phyloP scores from a whole-genome alignment of 2,797 vertebrate species.

The Cirrhinus mrigala region DNA sequence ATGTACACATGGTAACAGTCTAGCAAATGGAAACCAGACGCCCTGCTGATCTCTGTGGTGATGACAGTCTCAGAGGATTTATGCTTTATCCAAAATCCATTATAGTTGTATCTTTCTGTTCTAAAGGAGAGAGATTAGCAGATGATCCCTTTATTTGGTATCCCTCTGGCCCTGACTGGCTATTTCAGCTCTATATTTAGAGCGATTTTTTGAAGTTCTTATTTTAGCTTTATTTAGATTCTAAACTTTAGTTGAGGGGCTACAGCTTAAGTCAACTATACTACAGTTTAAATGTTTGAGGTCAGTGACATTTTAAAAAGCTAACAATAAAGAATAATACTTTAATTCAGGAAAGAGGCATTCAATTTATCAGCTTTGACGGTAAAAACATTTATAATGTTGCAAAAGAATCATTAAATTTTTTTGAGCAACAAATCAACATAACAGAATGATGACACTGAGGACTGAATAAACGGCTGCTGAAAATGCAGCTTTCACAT shows the following conservation, averaged over 20 bases:
- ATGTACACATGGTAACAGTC: constrained; percentile 22
- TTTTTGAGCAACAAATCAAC: too few species aligned
- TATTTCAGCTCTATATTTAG: constrained; percentile 9
- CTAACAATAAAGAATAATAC: not conserved
- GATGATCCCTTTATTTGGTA: constrained; percentile 34
- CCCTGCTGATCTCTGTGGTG: constrained; percentile 32
- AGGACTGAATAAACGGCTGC: too few species aligned
- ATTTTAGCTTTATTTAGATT: constrained; percentile 7
- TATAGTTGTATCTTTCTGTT: constrained; percentile 26
- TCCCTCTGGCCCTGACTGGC: not conserved
- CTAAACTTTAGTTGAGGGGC: not conserved
- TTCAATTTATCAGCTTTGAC: not conserved
- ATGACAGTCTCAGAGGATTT: constrained; percentile 44
- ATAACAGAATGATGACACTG: too few species aligned
- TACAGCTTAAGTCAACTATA: not conserved
- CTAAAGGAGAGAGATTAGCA: constrained; percentile 34
- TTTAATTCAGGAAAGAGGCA: not conserved
- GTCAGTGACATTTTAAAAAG: not conserved
- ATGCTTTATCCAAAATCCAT: constrained; percentile 44
- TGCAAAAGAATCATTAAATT: too few species aligned
- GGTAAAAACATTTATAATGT: not conserved
- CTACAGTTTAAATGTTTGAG: not conserved
- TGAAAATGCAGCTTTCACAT: too few species aligned
- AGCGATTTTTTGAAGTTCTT: not conserved
- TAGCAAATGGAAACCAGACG: constrained; percentile 41